Percentiles rank a stretch among this genome's conserved stretches.
These are phyloP conservation scores for Enteromius unitaeniatus DNA, from an alignment of 2,797 vertebrate genomes.

Conservation along the genomic window DNA sequence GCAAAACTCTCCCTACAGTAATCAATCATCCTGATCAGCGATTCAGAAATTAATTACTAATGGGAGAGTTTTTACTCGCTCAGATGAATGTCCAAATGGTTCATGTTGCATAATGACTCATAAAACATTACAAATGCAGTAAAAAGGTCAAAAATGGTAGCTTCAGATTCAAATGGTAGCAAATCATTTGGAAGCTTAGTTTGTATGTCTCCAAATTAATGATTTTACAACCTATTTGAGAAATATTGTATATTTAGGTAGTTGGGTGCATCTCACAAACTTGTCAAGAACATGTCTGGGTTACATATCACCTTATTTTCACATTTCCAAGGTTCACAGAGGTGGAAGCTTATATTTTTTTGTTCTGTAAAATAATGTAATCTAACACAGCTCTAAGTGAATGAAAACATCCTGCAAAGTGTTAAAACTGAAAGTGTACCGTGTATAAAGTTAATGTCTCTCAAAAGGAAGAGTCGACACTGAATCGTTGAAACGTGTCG, in stretches of 20 bases:
- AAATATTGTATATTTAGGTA: neutral
- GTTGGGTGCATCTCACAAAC: neutral
- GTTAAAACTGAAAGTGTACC: too few relatives aligned
- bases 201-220: neutral
- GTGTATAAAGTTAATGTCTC: too few relatives aligned
- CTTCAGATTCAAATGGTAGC: neutral
- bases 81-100: constrained; percentile 70
- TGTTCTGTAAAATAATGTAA: too few relatives aligned
- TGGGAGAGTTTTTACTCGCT: constrained; percentile 76
- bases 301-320: neutral
- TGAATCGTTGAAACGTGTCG: too few relatives aligned
- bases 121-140: neutral
- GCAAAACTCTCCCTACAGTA: constrained; percentile 44
- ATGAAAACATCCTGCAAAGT: too few relatives aligned
- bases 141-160: neutral
- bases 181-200: constrained; percentile 1
- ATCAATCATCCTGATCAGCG: constrained; percentile 7
- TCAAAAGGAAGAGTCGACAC: too few relatives aligned
- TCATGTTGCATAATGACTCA: constrained; percentile 65
- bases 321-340: neutral
- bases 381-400: too few relatives aligned
- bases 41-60: constrained; percentile 41
- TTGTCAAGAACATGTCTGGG: neutral
- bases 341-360: neutral
- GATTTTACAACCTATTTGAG: neutral